Base-by-base conservation (phyloP, 2,888 invertebrate genomes). In the Imbricaverruca yamaguchii region DNA sequence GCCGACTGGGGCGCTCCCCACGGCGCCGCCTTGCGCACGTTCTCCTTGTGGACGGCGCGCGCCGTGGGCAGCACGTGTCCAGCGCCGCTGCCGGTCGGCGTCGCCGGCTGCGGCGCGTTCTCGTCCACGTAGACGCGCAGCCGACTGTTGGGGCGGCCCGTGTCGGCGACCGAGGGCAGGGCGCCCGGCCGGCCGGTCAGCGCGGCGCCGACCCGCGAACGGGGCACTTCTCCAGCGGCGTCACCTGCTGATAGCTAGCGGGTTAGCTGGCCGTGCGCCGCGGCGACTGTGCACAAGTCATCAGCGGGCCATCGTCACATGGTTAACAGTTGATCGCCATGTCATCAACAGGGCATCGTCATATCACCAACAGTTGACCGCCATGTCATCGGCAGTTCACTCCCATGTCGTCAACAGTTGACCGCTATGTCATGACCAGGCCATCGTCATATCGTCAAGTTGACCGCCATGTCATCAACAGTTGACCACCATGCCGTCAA, bases 11-110 rank as follows among this genome's bases (percentile, higher is more conserved):
- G 56, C 23, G 57, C 57, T 13, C 79, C 57, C 79, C 79, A 79
- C 23, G 79, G 79, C 23, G 55, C 79, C 7, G 79, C 79, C 57
- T 59, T 56, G 12, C 79, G 56, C 57, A 79, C 79, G 79, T 79
- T 79, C 79, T 79, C 79, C 57, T 79, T 79, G 23, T 57, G 57
- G 23, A 25, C 23, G 57, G n/a, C 23, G 6, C 23, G 59, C 23
- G 57, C 79, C 13, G 56, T 79, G 7, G 79, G 56, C 15, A 79
- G 59, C 57, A 10, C 21, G 12, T 59, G 59, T 0, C 53, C 53
- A 21, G 8, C 53, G 11, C 21, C 55, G 21, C 53, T 55, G 21
- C 21, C 4, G 11, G 56, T 7, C 9, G 78, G 15, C 7, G 25
- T 57, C 18, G 79, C 15, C 57, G 79, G 23, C 55, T 18, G n/a